phyloP scores from a whole-genome alignment of 2,797 vertebrate genomes.

The Eptatretus atami region DNA sequence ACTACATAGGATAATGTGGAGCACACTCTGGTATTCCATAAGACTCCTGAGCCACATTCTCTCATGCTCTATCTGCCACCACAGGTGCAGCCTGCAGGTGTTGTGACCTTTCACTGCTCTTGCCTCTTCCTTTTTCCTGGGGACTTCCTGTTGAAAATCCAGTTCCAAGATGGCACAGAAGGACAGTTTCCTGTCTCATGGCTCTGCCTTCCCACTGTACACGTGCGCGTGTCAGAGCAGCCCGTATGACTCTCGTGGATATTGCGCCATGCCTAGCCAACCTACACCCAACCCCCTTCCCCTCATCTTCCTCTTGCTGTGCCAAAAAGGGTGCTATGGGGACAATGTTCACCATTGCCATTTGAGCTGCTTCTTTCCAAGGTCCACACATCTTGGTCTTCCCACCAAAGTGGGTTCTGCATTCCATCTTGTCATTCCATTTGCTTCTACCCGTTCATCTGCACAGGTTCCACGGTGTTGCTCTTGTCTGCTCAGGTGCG shows the following conservation, averaged over 20 bases:
- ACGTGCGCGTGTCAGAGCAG: neutral
- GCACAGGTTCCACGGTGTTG: too few species aligned
- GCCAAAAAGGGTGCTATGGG: too few species aligned
- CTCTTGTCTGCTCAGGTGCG: too few species aligned
- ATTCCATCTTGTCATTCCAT: too few species aligned
- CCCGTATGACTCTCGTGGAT: neutral
- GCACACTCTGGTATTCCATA: too few species aligned
- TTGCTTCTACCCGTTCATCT: too few species aligned
- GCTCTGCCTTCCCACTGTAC: constrained; percentile 2
- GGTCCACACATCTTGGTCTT: too few species aligned
- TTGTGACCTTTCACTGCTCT: neutral
- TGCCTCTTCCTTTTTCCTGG: constrained; percentile 1
- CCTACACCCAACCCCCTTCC: neutral
- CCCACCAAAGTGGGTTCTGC: too few species aligned
- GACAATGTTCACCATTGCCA: too few species aligned
- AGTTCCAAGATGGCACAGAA: constrained; percentile 2
- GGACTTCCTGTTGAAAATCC: neutral
- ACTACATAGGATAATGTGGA: too few species aligned
- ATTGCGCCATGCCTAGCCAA: neutral
- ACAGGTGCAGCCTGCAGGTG: neutral
- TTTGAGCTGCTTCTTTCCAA: too few species aligned
- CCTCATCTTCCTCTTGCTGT: neutral
- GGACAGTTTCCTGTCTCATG: neutral
- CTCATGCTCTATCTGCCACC: neutral
- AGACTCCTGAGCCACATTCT: too few species aligned